These are phyloP conservation scores for Coleophora deauratella DNA, from an alignment of 2,888 invertebrate species.

Conservation along the genomic window DNA sequence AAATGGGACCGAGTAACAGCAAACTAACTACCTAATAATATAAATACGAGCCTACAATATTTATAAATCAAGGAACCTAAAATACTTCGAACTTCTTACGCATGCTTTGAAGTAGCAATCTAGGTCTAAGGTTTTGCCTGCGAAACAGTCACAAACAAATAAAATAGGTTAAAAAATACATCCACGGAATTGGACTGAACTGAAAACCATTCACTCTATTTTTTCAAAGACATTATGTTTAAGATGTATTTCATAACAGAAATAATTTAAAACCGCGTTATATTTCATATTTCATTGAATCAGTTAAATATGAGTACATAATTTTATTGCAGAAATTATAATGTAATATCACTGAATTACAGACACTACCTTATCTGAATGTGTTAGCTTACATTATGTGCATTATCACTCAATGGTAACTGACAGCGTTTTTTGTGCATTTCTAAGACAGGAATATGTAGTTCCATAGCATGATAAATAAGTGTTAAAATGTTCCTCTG, in stretches of 20 bases:
- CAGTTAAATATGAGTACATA: constrained; percentile 1
- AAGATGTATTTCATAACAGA: constrained; percentile 8
- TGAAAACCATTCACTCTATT: constrained; percentile 18
- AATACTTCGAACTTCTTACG: too few relatives aligned
- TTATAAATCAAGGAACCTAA: constrained; percentile 24
- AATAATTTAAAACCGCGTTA: constrained; percentile 10
- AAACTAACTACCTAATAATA: too few relatives aligned
- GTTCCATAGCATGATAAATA: constrained; percentile 11
- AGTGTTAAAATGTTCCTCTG: neutral
- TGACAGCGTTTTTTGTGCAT: constrained; percentile 38
- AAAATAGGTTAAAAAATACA: constrained; percentile 10
- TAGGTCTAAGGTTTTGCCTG: too few relatives aligned
- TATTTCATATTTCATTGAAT: constrained; percentile 5
- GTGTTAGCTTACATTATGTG: constrained; percentile 29
- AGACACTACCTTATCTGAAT: constrained; percentile 30
- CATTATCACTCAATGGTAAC: constrained; percentile 51
- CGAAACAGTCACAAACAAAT: constrained; percentile 35
- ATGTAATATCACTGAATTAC: constrained; percentile 56
- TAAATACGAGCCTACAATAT: too few relatives aligned
- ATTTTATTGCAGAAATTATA: constrained; percentile 26
- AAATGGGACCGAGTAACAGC: too few relatives aligned
- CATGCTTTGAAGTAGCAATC: too few relatives aligned
- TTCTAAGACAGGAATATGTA: constrained; percentile 16
- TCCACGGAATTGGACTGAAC: too few relatives aligned
- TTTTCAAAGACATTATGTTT: constrained; percentile 14